A percentile compares a stretch with the other conserved stretches of the same genome.
These are phyloP conservation scores for Lordiphosa fenestrarum DNA, from an alignment of 2,888 invertebrate species.

Conservation along the genomic window DNA sequence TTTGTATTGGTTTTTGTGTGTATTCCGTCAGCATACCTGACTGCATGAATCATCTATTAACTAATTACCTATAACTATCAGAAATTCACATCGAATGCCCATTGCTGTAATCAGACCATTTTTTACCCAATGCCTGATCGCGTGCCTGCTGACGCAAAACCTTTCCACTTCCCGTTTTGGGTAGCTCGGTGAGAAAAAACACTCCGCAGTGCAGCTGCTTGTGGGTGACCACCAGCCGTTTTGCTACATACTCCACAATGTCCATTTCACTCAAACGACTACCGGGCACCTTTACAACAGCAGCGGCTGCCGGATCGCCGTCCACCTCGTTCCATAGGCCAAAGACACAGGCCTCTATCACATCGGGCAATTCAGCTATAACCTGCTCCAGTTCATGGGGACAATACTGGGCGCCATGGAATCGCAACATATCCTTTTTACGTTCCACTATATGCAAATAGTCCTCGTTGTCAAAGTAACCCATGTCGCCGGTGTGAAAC, in stretches of 20 bases:
- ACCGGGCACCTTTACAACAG: slow-evolving; percentile 63
- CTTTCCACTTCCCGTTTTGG: slow-evolving; percentile 76
- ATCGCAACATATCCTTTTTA: slow-evolving; percentile 73
- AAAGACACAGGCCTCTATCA: slow-evolving; percentile 74
- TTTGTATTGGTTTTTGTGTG: slow-evolving; percentile 18
- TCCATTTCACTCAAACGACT: slow-evolving; percentile 70
- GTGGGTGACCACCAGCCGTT: slow-evolving; percentile 67
- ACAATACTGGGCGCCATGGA: slow-evolving; percentile 74
- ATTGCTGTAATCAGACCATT: slow-evolving; percentile 64
- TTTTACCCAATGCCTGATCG: slow-evolving; percentile 72
- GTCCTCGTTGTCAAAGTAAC: slow-evolving; percentile 78
- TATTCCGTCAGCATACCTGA: slow-evolving; percentile 17
- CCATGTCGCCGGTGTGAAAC: slow-evolving; percentile 79
- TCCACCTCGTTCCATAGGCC: slow-evolving; percentile 75
- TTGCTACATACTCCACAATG: slow-evolving; percentile 72
- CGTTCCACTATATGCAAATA: slow-evolving; percentile 74
- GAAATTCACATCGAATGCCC: slow-evolving; percentile 33
- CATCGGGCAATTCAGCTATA: slow-evolving; percentile 70
- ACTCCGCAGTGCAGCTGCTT: slow-evolving; percentile 77
- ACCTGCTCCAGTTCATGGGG: slow-evolving; percentile 77
- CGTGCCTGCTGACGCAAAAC: slow-evolving; percentile 69
- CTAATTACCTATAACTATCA: slow-evolving; percentile 24
- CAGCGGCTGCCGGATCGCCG: slow-evolving; percentile 77
- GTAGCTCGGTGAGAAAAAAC: slow-evolving; percentile 73
- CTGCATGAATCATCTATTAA: slow-evolving; percentile 29